A percentile compares a stretch with the other conserved stretches of the same genome.
phyloP scores from a whole-genome alignment of 1,140 invertebrate genomes.

The Ridgeia piscesae region DNA sequence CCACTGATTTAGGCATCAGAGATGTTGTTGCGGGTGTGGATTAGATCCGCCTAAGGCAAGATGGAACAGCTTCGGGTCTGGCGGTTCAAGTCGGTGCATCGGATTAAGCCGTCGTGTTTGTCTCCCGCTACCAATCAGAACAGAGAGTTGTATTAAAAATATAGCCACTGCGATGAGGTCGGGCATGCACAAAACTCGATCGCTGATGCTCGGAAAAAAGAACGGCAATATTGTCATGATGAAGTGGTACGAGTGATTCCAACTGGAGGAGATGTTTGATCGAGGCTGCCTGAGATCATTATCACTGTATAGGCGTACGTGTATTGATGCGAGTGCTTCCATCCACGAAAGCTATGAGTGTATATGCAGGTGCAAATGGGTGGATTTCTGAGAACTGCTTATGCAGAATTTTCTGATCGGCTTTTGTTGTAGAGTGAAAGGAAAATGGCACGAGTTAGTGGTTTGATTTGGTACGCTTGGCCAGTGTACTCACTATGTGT shows the following conservation, averaged over 20 bases:
- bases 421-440: background rate
- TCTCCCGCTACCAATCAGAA: background rate
- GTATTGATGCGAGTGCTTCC: background rate
- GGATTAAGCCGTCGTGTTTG: background rate
- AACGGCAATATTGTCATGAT: background rate
- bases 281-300: background rate
- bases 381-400: background rate
- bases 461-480: background rate
- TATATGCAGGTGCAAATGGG: background rate
- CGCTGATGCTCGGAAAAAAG: background rate
- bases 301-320: background rate
- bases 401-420: background rate
- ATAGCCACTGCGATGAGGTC: background rate
- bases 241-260: background rate
- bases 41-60: background rate
- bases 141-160: too few species aligned
- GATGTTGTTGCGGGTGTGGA: background rate
- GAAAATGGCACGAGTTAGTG: background rate
- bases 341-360: background rate
- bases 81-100: background rate
- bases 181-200: background rate
- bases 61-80: background rate
- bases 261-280: background rate
- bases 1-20: background rate
- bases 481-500: background rate